Base-by-base conservation (phyloP, 2,113 vertebrate genomes). In the Sturnus vulgaris region DNA sequence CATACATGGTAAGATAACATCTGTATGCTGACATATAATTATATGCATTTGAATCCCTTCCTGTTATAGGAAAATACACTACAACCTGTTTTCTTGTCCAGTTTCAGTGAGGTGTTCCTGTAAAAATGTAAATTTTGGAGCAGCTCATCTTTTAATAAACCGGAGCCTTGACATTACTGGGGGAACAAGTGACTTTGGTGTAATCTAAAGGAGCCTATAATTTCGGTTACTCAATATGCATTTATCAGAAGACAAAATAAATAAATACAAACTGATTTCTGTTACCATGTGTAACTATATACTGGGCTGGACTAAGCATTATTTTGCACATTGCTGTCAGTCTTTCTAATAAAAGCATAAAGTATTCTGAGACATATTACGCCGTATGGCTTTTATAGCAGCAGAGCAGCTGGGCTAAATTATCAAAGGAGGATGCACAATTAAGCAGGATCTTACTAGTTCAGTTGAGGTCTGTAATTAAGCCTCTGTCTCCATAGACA, bases 371-470 rank as follows among this genome's bases (percentile, higher is more conserved):
- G 82, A 52, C 9, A 30, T 40, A 59, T 28, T 81, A 25, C 15
- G 56, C 46, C 7, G 1, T 86, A 92, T 64, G 77, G 69, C 22
- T 88, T 39, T 40, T 57, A 22, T 3, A 82, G 24, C 33, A 2
- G 3, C 59, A 90, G 63, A 97, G 85, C 91, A 97, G 91, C 87
- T 96, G 95, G 71, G 27, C 50, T 85, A 70, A 95, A 92, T 80
- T 87, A 66, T 76, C 93, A 91, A 88, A 97, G 94, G 63, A 93
- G 33, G 85, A 94, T 92, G 87, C 75, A 90, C 78, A 91, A 91
- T 95, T 97, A 94, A 95, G 33, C 78, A 77, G 87, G 82, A 88
- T 93, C 93, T 92, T 93, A 53, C 82, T 82, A 47, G 75, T 66
- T 88, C 82, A 66, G 47, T 95, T 2, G 0, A 82, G 69, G 24